Percentiles rank a stretch among this genome's conserved stretches.
Conservation (phyloP, 1,140 invertebrate genomes). For the Bradysia coprophila region DNA sequence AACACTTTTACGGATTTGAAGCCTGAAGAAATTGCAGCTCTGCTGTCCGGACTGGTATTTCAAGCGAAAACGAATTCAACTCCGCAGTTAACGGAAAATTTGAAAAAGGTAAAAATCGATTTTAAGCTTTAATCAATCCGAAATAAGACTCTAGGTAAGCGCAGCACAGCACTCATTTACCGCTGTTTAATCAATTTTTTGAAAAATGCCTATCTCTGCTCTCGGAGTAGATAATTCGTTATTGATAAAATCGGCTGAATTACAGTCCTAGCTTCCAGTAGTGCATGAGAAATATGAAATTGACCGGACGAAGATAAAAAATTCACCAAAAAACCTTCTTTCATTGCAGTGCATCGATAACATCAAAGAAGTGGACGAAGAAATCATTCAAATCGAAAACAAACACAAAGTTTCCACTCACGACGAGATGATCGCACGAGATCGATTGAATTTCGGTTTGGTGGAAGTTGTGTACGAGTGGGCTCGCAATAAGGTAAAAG, state of each 20-base stretch:
- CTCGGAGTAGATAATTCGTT: too few species aligned
- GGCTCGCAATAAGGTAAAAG: conserved; percentile 64
- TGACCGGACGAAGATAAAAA: too few species aligned
- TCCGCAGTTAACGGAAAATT: conserved; percentile 29
- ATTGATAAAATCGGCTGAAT: too few species aligned
- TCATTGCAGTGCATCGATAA: conserved; percentile 19
- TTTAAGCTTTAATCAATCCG: too few species aligned
- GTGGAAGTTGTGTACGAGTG: conserved; percentile 91
- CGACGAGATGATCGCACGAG: conserved; percentile 23
- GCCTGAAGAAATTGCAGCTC: conserved; percentile 80
- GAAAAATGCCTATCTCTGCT: too few species aligned
- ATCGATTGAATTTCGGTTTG: conserved; percentile 75
- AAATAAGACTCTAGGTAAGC: too few species aligned
- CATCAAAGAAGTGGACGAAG: conserved; percentile 21
- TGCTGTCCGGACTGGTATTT: conserved; percentile 82
- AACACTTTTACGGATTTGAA: conserved; percentile 74
- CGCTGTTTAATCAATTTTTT: too few species aligned
- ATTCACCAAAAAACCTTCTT: too few species aligned
- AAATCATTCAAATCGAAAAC: conserved; percentile 15
- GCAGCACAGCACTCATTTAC: too few species aligned
- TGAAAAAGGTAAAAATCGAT: conserved; percentile 28
- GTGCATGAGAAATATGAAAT: too few species aligned
- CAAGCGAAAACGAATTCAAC: conserved; percentile 54
- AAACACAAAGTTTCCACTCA: conserved; percentile 12
- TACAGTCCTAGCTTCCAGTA: too few species aligned